A percentile compares a stretch with the other conserved stretches of the same genome.
These are phyloP conservation scores for Montifringilla adamsi DNA, from an alignment of 2,113 vertebrate species.

Conservation along the genomic window DNA sequence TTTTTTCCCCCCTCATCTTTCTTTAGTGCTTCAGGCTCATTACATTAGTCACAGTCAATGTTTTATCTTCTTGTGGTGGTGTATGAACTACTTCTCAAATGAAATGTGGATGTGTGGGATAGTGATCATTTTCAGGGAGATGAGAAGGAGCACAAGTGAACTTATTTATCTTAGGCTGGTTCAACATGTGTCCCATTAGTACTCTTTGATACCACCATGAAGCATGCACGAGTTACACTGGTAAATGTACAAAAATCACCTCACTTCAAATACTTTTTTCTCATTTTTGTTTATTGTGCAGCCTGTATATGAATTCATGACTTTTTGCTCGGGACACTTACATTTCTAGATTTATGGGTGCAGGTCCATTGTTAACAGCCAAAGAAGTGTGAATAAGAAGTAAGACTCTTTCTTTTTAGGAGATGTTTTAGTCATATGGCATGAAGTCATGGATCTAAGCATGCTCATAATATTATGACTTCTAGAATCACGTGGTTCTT, in stretches of 20 bases:
- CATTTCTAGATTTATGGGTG: background rate
- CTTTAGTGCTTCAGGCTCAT: constrained; percentile 17
- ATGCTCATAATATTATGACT: background rate
- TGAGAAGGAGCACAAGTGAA: background rate
- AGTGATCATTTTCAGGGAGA: background rate
- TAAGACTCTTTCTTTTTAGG: background rate
- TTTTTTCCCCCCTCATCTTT: background rate
- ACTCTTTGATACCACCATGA: constrained; percentile 1
- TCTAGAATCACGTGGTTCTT: background rate
- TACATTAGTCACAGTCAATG: constrained; percentile 14
- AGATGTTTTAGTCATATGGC: background rate
- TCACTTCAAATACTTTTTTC: background rate
- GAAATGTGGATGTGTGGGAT: background rate
- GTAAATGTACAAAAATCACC: background rate
- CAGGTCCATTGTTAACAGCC: background rate
- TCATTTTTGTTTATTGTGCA: background rate
- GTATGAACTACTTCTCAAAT: constrained; percentile 4
- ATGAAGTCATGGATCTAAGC: background rate
- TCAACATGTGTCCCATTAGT: background rate
- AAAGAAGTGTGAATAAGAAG: background rate
- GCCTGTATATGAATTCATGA: background rate
- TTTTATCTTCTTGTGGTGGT: constrained; percentile 35
- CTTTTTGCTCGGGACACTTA: background rate
- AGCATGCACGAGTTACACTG: background rate
- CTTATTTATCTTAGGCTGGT: background rate